Percentiles rank a stretch among this genome's conserved stretches.
Evolutionary conservation across 2,888 invertebrate genomes (phyloP).

Genomic region (Oscheius sp.): DNA sequence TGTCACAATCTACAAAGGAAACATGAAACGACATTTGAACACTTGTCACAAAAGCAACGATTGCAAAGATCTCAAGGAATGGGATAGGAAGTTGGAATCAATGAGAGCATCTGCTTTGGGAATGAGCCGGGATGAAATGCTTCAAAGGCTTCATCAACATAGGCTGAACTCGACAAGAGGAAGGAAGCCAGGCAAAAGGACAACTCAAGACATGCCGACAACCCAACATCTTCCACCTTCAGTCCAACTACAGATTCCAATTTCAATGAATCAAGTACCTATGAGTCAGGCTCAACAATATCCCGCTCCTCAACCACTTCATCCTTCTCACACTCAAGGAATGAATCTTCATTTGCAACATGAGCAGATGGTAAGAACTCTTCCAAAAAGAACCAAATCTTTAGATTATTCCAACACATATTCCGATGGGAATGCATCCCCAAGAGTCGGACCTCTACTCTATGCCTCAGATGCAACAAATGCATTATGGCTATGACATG

Average conservation of each 20-base stretch:
- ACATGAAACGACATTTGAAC: conserved; percentile 68
- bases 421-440: not conserved
- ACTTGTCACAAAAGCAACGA: conserved; percentile 55
- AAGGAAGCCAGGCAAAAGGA: conserved; percentile 41
- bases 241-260: not conserved
- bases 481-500: conserved; percentile 27
- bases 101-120: conserved; percentile 56
- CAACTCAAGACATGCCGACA: not conserved
- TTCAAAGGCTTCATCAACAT: conserved; percentile 48
- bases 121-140: conserved; percentile 48
- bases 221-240: not conserved
- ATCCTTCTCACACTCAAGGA: not conserved
- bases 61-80: conserved; percentile 50
- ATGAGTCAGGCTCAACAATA: conserved; percentile 4
- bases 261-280: not conserved
- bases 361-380: conserved; percentile 16
- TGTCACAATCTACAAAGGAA: conserved; percentile 67
- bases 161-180: conserved; percentile 57
- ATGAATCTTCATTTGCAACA: conserved; percentile 2
- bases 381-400: not conserved
- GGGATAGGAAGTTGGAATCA: conserved; percentile 51
- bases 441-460: not conserved
- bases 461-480: conserved; percentile 1
- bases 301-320: not conserved
- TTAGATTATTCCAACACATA: not conserved